A percentile compares a stretch with the other conserved stretches of the same genome.
phyloP scores from a whole-genome alignment of 1,140 invertebrate species.

The Archegozetes longisetosus region DNA sequence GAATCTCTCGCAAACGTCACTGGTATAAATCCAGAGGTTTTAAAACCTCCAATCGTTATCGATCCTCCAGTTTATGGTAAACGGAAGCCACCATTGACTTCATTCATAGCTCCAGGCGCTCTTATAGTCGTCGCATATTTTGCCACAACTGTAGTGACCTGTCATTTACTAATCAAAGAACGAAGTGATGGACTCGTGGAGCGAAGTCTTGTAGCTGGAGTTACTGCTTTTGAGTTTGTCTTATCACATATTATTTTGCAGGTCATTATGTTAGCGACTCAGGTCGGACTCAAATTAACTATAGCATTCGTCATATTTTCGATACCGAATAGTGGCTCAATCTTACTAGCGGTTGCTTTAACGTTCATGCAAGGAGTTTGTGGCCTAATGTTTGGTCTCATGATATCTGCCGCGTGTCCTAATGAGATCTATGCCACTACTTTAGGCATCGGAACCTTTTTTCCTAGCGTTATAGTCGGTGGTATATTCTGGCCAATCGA shows the following conservation, averaged over 20 bases:
- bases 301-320: conserved; percentile 9
- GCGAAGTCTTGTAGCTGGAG: conserved; percentile 58
- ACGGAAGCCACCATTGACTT: conserved; percentile 66
- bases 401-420: conserved; percentile 67
- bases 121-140: conserved; percentile 75
- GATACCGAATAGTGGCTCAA: conserved; percentile 4
- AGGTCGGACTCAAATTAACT: neutral
- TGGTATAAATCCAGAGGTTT: conserved; percentile 9
- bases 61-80: conserved; percentile 69
- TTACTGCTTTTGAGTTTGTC: conserved; percentile 1
- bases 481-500: conserved; percentile 83
- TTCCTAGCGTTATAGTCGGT: conserved; percentile 69
- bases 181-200: conserved; percentile 73
- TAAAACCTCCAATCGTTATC: conserved; percentile 38
- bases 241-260: conserved; percentile 13
- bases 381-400: conserved; percentile 34
- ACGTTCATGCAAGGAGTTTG: conserved; percentile 1
- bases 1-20: conserved; percentile 13
- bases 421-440: conserved; percentile 39
- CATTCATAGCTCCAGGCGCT: conserved; percentile 36
- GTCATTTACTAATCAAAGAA: conserved; percentile 77
- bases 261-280: neutral
- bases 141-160: conserved; percentile 79
- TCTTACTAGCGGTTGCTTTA: conserved; percentile 6
- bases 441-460: conserved; percentile 56